These are phyloP conservation scores for Lamprotornis superbus DNA, from an alignment of 2,113 vertebrate species.

Conservation along the genomic window DNA sequence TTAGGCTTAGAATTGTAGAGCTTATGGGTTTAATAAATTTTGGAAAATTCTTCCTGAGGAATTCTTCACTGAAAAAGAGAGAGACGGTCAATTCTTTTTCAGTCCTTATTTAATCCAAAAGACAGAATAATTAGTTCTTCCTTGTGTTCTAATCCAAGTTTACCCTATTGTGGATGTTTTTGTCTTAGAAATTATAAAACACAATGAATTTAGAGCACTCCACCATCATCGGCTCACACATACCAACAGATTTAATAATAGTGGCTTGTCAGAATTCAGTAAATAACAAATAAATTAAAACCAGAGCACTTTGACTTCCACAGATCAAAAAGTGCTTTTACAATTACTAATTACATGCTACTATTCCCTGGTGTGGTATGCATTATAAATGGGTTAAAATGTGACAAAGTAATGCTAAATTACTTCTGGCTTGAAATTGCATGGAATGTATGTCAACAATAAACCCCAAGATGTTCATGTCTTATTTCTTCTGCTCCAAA, in stretches of 20 bases:
- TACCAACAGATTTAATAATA: not conserved
- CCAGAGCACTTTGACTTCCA: not conserved
- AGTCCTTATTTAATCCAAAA: not conserved
- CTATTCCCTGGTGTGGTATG: not conserved
- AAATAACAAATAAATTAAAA: slow-evolving; percentile 28
- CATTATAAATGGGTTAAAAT: slow-evolving; percentile 38
- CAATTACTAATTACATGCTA: not conserved
- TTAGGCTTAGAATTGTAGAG: not conserved
- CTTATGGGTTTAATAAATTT: not conserved
- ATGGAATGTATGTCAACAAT: not conserved
- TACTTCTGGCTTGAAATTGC: not conserved
- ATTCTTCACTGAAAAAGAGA: not conserved
- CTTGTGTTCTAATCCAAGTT: not conserved
- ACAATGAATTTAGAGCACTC: not conserved
- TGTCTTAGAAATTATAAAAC: not conserved
- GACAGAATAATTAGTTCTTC: not conserved
- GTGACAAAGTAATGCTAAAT: slow-evolving; percentile 17
- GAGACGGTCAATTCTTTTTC: not conserved
- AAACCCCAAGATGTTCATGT: not conserved
- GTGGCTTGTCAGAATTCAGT: not conserved
- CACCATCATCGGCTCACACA: not conserved
- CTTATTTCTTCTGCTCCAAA: not conserved
- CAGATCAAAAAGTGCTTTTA: slow-evolving; percentile 21
- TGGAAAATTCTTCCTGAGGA: not conserved
- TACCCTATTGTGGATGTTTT: not conserved